These are phyloP conservation scores for Lasioglossum lativentre DNA, from an alignment of 2,888 invertebrate species.

Conservation along the genomic window DNA sequence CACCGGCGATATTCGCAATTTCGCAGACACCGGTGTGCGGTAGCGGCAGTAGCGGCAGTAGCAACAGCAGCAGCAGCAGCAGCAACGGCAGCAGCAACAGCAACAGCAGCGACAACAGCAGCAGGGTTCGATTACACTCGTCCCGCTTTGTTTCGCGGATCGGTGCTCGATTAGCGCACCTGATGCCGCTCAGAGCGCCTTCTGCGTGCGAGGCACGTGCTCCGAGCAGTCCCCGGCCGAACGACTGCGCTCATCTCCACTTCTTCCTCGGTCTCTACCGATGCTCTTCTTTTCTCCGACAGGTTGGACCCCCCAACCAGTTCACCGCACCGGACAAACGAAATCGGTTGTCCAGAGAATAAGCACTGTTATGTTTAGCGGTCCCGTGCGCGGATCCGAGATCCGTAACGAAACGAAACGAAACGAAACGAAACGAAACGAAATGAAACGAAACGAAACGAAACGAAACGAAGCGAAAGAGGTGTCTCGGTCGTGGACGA, in stretches of 20 bases:
- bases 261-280: slow-evolving; percentile 22
- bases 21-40: not conserved
- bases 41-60: not conserved
- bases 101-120: not conserved
- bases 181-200: slow-evolving; percentile 73
- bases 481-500: not conserved
- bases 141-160: slow-evolving; percentile 53
- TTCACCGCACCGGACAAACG: slow-evolving; percentile 11
- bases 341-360: not conserved
- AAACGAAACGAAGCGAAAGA: not conserved
- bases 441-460: not conserved
- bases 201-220: slow-evolving; percentile 81
- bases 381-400: not conserved
- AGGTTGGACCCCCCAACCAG: not conserved
- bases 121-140: slow-evolving; percentile 41
- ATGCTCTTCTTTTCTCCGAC: not conserved
- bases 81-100: slow-evolving; percentile 19
- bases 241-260: slow-evolving; percentile 75
- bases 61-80: slow-evolving; percentile 6
- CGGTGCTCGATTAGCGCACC: slow-evolving; percentile 68
- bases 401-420: not conserved
- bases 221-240: slow-evolving; percentile 75
- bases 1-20: not conserved
- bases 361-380: not conserved
- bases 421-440: not conserved